Conservation (phyloP, 2,888 invertebrate species). For the Nowickia ferox region DNA sequence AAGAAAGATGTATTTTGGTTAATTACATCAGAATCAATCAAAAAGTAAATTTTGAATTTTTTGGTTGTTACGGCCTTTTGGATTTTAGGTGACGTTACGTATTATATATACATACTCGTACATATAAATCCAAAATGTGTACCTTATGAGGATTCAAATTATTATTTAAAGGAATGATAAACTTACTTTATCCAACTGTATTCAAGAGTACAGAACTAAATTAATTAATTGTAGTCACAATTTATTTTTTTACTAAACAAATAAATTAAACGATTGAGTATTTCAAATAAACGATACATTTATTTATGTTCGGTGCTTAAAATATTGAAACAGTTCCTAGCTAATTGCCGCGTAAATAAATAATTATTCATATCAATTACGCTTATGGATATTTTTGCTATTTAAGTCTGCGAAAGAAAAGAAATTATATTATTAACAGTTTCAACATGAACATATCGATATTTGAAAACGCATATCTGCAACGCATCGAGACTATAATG, state of each 20-base stretch:
- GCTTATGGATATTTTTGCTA: slow-evolving; percentile 3
- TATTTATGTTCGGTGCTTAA: not conserved
- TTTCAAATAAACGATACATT: not conserved
- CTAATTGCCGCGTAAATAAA: not conserved
- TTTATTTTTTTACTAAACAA: not conserved
- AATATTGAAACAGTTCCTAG: not conserved
- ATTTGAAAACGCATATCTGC: slow-evolving; percentile 56
- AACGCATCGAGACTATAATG: slow-evolving; percentile 70
- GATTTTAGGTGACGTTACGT: too few relatives aligned
- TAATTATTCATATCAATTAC: slow-evolving; percentile 2
- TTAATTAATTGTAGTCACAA: not conserved
- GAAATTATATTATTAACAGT: not conserved
- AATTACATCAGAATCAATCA: too few relatives aligned
- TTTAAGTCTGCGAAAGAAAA: slow-evolving; percentile 8
- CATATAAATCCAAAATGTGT: too few relatives aligned
- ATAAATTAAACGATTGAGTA: not conserved
- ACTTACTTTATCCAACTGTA: not conserved
- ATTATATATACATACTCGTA: too few relatives aligned
- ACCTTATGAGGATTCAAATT: too few relatives aligned
- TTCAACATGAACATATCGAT: slow-evolving; percentile 44
- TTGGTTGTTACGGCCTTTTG: too few relatives aligned
- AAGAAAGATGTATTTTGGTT: too few relatives aligned
- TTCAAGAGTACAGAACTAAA: not conserved
- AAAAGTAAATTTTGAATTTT: too few relatives aligned
- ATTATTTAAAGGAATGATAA: too few relatives aligned